phyloP scores from a whole-genome alignment of 2,888 invertebrate species.

The Phytoseiulus persimilis region DNA sequence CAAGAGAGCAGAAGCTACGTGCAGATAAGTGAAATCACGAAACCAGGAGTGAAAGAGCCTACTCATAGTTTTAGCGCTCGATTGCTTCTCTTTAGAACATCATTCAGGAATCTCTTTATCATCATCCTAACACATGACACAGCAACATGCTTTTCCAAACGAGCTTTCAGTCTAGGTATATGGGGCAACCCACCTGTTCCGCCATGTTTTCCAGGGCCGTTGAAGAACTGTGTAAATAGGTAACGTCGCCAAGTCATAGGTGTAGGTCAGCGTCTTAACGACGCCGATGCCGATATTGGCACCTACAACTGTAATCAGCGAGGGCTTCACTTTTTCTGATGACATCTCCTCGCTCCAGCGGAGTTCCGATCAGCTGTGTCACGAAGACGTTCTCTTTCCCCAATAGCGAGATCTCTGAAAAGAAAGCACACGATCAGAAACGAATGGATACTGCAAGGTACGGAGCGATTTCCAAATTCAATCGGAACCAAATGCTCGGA shows the following conservation, averaged over 20 bases:
- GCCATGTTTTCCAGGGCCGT: slow-evolving; percentile 62
- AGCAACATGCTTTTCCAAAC: neutral
- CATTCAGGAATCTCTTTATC: no score
- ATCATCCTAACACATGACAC: no score
- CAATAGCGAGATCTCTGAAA: neutral
- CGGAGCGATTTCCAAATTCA: no score
- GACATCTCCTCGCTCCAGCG: neutral
- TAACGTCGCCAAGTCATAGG: slow-evolving; percentile 75
- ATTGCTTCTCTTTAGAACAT: no score
- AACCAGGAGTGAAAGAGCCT: no score
- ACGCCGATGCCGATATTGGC: slow-evolving; percentile 34
- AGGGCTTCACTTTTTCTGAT: slow-evolving; percentile 20
- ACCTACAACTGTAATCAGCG: neutral
- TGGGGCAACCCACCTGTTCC: slow-evolving; percentile 10
- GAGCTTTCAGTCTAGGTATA: neutral
- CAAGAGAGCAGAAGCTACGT: no score
- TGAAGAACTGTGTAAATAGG: slow-evolving; percentile 78
- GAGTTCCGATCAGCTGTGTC: neutral
- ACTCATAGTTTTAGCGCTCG: no score
- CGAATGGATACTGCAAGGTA: no score
- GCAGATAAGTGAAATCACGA: no score
- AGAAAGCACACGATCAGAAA: neutral
- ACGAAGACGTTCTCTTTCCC: neutral
- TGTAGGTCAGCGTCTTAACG: slow-evolving; percentile 36
- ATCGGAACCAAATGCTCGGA: no score